phyloP scores from a whole-genome alignment of 2,888 invertebrate species.

The Drosophila affinis region DNA sequence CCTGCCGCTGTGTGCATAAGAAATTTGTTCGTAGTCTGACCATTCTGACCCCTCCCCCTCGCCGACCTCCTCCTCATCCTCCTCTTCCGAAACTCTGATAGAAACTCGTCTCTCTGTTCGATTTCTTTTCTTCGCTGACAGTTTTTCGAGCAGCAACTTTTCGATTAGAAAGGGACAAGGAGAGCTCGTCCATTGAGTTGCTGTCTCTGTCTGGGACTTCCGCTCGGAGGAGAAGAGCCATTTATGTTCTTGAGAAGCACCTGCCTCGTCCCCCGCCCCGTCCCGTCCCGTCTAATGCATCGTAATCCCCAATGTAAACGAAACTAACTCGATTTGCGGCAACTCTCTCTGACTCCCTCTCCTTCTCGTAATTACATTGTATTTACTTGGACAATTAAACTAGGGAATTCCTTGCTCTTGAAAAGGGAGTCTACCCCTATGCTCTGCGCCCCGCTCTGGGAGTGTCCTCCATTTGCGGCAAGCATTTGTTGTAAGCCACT shows the following conservation, averaged over 20 bases:
- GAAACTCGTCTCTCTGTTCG: background rate
- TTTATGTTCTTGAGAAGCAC: conserved; percentile 37
- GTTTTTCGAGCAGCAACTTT: conserved; percentile 22
- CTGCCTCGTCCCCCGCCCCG: conserved; percentile 3
- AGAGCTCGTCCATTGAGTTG: background rate
- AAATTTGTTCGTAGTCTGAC: conserved; percentile 58
- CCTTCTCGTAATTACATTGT: conserved; percentile 48
- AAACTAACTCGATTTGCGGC: conserved; percentile 76
- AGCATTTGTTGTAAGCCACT: conserved; percentile 35
- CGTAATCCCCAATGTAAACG: conserved; percentile 74
- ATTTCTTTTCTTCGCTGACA: background rate
- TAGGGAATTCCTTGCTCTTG: conserved; percentile 8
- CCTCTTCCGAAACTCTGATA: conserved; percentile 14
- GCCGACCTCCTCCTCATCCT: background rate
- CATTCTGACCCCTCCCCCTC: conserved; percentile 4
- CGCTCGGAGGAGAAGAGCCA: conserved; percentile 13
- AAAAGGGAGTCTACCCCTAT: background rate
- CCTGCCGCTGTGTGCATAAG: conserved; percentile 46
- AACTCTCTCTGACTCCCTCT: conserved; percentile 41
- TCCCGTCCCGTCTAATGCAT: conserved; percentile 28
- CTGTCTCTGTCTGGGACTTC: conserved; percentile 10
- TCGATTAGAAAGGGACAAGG: background rate
- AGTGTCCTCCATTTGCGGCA: background rate
- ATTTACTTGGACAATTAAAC: conserved; percentile 65
- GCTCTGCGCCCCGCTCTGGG: background rate